Evolutionary conservation across 2,797 vertebrate species (phyloP).

Genomic region (Acanthornis magna): DNA sequence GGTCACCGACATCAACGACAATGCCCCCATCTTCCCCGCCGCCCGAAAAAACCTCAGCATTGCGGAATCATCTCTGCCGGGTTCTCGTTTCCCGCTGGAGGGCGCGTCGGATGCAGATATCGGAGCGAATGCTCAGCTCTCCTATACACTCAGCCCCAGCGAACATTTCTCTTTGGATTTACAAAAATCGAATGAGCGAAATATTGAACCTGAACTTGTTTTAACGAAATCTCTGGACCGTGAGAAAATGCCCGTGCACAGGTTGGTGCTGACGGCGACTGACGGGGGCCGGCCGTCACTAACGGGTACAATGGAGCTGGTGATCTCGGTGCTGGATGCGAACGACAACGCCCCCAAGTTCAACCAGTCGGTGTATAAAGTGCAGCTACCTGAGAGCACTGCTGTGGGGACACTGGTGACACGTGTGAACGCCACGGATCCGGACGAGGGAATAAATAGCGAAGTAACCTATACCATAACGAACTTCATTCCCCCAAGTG

Average conservation of each 20-base stretch:
- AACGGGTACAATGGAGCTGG: fast-evolving
- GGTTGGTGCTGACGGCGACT: background rate
- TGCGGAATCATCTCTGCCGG: background rate
- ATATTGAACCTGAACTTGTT: background rate
- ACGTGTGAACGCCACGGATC: too few relatives aligned
- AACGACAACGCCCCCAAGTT: background rate
- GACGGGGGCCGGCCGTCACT: background rate
- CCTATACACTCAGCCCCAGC: background rate
- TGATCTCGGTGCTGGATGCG: background rate
- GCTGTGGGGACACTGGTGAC: too few relatives aligned
- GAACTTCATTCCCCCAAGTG: too few relatives aligned
- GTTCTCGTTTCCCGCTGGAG: background rate
- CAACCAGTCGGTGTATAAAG: background rate
- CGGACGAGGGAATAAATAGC: too few relatives aligned
- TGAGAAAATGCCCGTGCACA: background rate
- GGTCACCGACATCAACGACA: slow-evolving; percentile 57
- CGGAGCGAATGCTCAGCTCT: background rate
- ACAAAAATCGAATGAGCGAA: too few relatives aligned
- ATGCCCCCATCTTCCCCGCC: background rate
- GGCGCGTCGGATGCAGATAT: background rate
- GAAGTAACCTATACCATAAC: too few relatives aligned
- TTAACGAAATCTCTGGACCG: background rate
- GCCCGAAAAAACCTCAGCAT: background rate
- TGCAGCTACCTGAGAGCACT: background rate
- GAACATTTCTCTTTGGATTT: background rate